Conservation (phyloP, 2,797 vertebrate species). For the Arvicola amphibius region DNA sequence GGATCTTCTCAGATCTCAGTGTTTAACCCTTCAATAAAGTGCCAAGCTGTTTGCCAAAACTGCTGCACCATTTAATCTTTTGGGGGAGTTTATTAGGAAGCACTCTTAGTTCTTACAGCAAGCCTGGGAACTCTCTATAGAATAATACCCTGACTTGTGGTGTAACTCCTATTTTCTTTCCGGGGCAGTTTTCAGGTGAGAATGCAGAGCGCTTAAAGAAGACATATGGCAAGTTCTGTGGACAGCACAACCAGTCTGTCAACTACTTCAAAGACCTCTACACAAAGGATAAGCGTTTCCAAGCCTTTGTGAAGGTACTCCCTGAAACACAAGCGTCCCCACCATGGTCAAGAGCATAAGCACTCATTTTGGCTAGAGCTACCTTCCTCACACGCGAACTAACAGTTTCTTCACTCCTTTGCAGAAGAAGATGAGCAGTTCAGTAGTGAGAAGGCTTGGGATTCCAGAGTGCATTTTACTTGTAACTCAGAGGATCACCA, state of each 20-base stretch:
- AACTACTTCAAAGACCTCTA: constrained; percentile 96
- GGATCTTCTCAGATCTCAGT: neutral
- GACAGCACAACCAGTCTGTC: constrained; percentile 96
- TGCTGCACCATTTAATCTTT: neutral
- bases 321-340: accelerated
- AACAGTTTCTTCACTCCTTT: constrained; percentile 66
- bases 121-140: neutral
- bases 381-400: neutral
- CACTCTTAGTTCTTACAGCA: neutral
- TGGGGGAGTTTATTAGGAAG: neutral
- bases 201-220: constrained; percentile 94
- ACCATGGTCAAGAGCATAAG: accelerated
- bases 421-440: constrained; percentile 98
- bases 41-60: neutral
- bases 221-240: constrained; percentile 96
- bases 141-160: accelerated
- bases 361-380: neutral
- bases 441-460: constrained; percentile 94
- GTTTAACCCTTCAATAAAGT: neutral
- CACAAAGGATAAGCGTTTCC: constrained; percentile 96
- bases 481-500: constrained; percentile 98
- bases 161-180: constrained; percentile 20
- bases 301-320: constrained; percentile 95
- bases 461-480: constrained; percentile 98
- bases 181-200: constrained; percentile 93